Conservation (phyloP, 35 echinoderm and acorn worm species). For the Anneissia japonica region DNA sequence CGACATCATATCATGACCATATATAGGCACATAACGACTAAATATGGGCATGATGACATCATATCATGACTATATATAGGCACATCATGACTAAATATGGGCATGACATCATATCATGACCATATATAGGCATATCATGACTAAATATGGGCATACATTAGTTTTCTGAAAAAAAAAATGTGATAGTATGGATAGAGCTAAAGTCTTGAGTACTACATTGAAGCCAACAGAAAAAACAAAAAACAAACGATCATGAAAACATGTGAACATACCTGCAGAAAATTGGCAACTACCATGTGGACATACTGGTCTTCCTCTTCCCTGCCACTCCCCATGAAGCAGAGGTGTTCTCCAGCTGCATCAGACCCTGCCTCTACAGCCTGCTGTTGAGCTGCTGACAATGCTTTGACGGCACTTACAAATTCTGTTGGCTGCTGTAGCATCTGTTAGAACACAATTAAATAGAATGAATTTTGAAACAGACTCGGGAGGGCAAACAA, state of each 20-base stretch:
- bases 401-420: slow-evolving; percentile 89
- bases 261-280: slow-evolving; percentile 63
- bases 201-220: background rate
- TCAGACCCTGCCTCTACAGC: slow-evolving; percentile 78
- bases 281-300: slow-evolving; percentile 95
- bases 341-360: slow-evolving; percentile 90
- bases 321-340: slow-evolving; percentile 85
- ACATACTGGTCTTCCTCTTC: slow-evolving; percentile 98
- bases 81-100: no score
- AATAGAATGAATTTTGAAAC: background rate
- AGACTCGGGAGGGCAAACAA: no score
- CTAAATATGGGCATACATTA: no score
- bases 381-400: slow-evolving; percentile 88
- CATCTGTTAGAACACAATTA: slow-evolving; percentile 44
- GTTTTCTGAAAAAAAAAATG: no score
- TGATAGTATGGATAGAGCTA: no score
- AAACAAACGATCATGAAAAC: background rate
- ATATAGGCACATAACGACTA: no score
- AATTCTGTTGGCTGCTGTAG: slow-evolving; percentile 96
- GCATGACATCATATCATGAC: no score
- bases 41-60: no score
- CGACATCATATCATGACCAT: no score
- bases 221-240: background rate
- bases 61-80: no score
- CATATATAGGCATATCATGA: no score